phyloP scores from a whole-genome alignment of 2,888 invertebrate genomes.

The Sturmia bella region DNA sequence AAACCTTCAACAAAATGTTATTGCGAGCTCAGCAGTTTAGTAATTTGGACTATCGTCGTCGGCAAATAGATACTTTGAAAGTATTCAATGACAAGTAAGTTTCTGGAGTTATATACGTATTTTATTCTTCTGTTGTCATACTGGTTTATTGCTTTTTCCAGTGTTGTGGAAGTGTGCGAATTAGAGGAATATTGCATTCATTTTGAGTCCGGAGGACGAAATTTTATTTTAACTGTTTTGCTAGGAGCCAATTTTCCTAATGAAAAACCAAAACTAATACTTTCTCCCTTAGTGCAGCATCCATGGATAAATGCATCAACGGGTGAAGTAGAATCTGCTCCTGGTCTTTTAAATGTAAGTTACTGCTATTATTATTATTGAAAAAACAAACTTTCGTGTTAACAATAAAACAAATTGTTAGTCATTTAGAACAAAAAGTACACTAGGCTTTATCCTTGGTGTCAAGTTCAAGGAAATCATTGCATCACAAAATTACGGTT shows the following conservation, averaged over 20 bases:
- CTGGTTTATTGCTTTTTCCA: slow-evolving; percentile 73
- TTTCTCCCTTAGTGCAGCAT: slow-evolving; percentile 87
- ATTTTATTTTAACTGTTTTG: slow-evolving; percentile 86
- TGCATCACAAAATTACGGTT: slow-evolving; percentile 8
- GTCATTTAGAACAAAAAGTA: neutral
- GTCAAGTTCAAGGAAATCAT: slow-evolving; percentile 44
- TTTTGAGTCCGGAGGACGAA: slow-evolving; percentile 86
- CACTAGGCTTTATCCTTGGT: slow-evolving; percentile 51
- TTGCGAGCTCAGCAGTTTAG: slow-evolving; percentile 61
- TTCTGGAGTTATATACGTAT: neutral
- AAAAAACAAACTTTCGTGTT: neutral
- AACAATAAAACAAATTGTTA: slow-evolving; percentile 15
- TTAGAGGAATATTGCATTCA: slow-evolving; percentile 88
- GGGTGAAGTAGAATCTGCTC: slow-evolving; percentile 88
- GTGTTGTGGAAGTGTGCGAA: slow-evolving; percentile 87
- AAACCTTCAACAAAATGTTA: slow-evolving; percentile 52
- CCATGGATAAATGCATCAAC: slow-evolving; percentile 87
- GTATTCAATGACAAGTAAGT: slow-evolving; percentile 90
- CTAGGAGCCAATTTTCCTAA: slow-evolving; percentile 88
- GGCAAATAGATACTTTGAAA: slow-evolving; percentile 91
- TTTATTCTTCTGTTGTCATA: neutral
- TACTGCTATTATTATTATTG: neutral
- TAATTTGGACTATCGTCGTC: slow-evolving; percentile 81
- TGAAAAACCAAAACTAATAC: slow-evolving; percentile 87
- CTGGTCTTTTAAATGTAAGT: slow-evolving; percentile 88